Percentiles rank a stretch among this genome's conserved stretches.
phyloP scores from a whole-genome alignment of 2,797 vertebrate species.

The Lithobates sylvaticus region DNA sequence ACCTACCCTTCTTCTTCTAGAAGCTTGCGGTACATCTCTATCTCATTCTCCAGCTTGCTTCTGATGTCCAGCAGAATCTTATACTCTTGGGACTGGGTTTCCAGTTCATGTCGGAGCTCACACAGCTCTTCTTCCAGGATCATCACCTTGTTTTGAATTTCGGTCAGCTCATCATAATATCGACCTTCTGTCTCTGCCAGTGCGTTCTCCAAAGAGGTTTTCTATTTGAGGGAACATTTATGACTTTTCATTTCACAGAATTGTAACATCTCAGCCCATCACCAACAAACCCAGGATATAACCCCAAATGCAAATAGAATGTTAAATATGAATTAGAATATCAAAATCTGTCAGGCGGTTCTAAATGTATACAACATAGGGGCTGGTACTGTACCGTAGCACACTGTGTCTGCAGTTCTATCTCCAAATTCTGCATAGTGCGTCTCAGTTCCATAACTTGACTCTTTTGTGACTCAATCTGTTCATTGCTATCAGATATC shows the following conservation, averaged over 20 bases:
- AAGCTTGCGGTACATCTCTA: conserved; percentile 76
- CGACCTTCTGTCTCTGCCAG: conserved; percentile 75
- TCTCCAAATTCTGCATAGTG: conserved; percentile 70
- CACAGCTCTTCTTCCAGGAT: conserved; percentile 76
- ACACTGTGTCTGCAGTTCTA: conserved; percentile 71
- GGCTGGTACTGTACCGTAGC: conserved; percentile 65
- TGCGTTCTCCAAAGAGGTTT: conserved; percentile 76
- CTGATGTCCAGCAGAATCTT: conserved; percentile 78
- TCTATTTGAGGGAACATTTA: conserved; percentile 67
- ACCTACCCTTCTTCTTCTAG: conserved; percentile 72
- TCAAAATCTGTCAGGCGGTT: no score
- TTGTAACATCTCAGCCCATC: neutral
- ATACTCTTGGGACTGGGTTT: conserved; percentile 72
- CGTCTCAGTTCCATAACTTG: conserved; percentile 70
- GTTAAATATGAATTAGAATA: no score
- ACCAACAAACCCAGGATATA: neutral
- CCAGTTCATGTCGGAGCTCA: conserved; percentile 74
- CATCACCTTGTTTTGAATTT: conserved; percentile 73
- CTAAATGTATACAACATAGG: neutral
- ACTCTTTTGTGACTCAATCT: conserved; percentile 74
- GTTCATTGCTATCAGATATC: conserved; percentile 72
- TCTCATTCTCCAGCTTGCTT: conserved; percentile 78
- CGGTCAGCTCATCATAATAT: conserved; percentile 72
- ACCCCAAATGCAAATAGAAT: neutral
- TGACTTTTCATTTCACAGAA: neutral